phyloP scores from a whole-genome alignment of 92 coral and sea anemone species.

The Blastomussa wellsi region DNA sequence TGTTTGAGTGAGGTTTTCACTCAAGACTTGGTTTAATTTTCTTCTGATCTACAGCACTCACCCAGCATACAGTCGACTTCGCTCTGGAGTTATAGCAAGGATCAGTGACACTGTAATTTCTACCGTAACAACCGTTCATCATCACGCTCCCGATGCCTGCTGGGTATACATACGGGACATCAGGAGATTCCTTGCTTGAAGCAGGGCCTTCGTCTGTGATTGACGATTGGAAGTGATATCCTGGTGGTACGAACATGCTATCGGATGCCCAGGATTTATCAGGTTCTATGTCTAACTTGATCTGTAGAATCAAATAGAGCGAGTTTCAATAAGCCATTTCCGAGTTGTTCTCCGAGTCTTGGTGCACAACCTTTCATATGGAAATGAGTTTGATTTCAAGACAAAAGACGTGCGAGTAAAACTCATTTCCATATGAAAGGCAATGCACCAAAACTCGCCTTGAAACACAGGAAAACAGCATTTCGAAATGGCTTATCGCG shows the following conservation, averaged over 20 bases:
- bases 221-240: slow-evolving; percentile 43
- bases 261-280: slow-evolving; percentile 37
- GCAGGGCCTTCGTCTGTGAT: slow-evolving; percentile 1
- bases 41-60: slow-evolving; percentile 1
- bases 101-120: slow-evolving; percentile 19
- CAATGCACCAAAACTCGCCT: no score
- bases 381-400: no score
- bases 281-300: slow-evolving; percentile 36
- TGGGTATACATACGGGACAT: slow-evolving; percentile 36
- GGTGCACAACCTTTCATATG: no score
- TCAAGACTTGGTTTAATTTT: neutral
- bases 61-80: slow-evolving; percentile 26
- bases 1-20: neutral
- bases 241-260: slow-evolving; percentile 37
- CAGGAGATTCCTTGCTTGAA: slow-evolving; percentile 7
- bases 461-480: no score
- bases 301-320: slow-evolving; percentile 9
- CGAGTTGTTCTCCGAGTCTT: no score
- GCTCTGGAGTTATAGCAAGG: slow-evolving; percentile 32
- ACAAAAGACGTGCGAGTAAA: no score
- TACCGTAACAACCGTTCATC: slow-evolving; percentile 52
- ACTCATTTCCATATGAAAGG: no score
- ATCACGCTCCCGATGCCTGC: slow-evolving; percentile 47
- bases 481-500: no score
- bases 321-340: neutral